Evolutionary conservation across 1,140 invertebrate species (phyloP), one percentile per base, ranked within the genome.

Genomic region (Drosophila punjabiensis): DNA sequence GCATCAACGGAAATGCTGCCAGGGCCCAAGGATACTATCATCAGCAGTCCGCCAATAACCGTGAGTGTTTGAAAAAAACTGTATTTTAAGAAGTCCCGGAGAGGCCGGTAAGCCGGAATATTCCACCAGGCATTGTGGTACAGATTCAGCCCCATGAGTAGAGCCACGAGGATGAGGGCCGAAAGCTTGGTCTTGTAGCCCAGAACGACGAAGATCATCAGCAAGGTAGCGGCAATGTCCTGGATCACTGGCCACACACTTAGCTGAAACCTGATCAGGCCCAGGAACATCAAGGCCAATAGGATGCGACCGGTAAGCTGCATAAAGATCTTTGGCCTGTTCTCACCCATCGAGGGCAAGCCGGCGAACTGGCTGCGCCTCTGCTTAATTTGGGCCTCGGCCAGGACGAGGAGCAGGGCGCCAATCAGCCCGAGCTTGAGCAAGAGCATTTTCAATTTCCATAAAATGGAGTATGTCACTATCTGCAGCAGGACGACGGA

Each of bases 41-140:
- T 98, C 41, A 99, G 94, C 11, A 99, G 95, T 71, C 99, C 99
- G 73, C 99, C 99, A 87, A 99, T 97, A 35, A 99, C 99, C 56
- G 99, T 99, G 69, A 99, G 94, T 30, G 98, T 99, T 97, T 99
- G 97, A 96, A 99, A 99, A 95, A 99, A 99, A 94, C 99, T 99
- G 92, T 99, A 99, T 95, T 99, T 99, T 48, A 99, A 96, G 94
- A 99, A 99, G 94, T 99, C 99, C 93, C 99, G 95, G 75, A 99
- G 96, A 16, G 98, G 98, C 91, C 98, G 98, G 93, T 99, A 97
- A 4, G 96, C 95, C 4, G 98, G 98, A 93, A 99, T 97, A 65
- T 95, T 96, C 99, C 99, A 99, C 97, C 98, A 99, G 48, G 98
- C 97, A 93, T 99, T 99, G 93, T 99, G 97, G 93, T 99, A 99